These are phyloP conservation scores for Xestia c-nigrum DNA, from an alignment of 2,888 invertebrate species.

Conservation along the genomic window DNA sequence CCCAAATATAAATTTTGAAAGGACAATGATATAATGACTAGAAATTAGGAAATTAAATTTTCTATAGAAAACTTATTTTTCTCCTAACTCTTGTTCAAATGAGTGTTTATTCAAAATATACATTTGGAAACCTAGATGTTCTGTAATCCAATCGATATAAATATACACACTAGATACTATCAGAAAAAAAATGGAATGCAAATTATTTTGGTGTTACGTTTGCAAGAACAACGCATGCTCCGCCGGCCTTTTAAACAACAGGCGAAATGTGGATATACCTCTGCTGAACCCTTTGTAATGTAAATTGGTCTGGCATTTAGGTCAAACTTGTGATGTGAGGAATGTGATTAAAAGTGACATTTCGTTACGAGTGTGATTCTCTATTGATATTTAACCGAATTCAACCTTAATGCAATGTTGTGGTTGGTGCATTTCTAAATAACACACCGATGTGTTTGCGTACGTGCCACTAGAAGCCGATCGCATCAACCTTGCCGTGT, in stretches of 20 bases:
- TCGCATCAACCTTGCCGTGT: slow-evolving; percentile 13
- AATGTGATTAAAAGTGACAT: slow-evolving; percentile 27
- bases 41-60: too few species aligned
- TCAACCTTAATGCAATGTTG: slow-evolving; percentile 12
- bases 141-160: too few species aligned
- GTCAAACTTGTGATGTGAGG: slow-evolving; percentile 33
- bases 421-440: slow-evolving; percentile 11
- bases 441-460: slow-evolving; percentile 3
- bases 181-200: too few species aligned
- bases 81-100: too few species aligned
- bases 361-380: background rate
- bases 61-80: too few species aligned
- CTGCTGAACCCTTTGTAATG: background rate
- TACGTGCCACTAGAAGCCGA: slow-evolving; percentile 14
- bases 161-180: too few species aligned
- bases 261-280: background rate
- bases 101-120: too few species aligned
- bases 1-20: too few species aligned
- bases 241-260: background rate
- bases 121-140: too few species aligned
- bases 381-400: background rate
- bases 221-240: too few species aligned
- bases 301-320: slow-evolving; percentile 30
- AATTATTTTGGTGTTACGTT: too few species aligned
- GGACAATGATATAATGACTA: too few species aligned